Evolutionary conservation across 1,140 invertebrate species (phyloP).

Genomic region (Gonatopus flavifemur): DNA sequence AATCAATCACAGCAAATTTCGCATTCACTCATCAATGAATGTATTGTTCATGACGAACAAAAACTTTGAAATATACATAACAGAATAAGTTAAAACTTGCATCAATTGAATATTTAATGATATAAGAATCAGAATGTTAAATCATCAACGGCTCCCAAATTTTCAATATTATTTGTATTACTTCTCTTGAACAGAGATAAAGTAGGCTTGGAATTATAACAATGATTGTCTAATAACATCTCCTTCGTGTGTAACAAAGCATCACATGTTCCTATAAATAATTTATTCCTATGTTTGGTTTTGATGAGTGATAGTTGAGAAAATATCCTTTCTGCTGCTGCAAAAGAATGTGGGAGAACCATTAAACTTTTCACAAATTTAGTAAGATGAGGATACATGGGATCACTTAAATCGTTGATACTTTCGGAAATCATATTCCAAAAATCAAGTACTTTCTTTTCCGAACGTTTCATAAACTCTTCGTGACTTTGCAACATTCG

Average conservation of each 20-base stretch:
- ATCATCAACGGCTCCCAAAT: no score
- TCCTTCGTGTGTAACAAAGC: neutral
- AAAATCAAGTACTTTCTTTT: constrained; percentile 14
- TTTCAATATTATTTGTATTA: no score
- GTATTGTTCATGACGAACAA: no score
- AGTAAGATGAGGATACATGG: constrained; percentile 11
- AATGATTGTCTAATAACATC: neutral
- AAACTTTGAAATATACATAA: no score
- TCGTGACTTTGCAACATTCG: constrained; percentile 15
- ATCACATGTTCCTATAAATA: neutral
- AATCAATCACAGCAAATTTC: no score
- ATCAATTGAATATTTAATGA: no score
- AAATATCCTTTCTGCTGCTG: constrained; percentile 17
- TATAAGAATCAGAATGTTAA: no score
- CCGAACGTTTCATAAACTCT: constrained; percentile 5
- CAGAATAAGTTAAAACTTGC: no score
- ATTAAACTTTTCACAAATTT: constrained; percentile 23
- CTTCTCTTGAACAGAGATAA: no score
- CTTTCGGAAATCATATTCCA: constrained; percentile 13
- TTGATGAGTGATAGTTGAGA: neutral
- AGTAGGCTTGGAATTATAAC: neutral
- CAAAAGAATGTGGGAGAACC: constrained; percentile 16
- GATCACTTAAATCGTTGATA: constrained; percentile 11
- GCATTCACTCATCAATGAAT: no score
- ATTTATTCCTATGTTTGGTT: neutral